Evolutionary conservation across 2,888 invertebrate genomes (phyloP), one percentile per base, ranked within the genome.

Genomic region (Physocephala rufipes): DNA sequence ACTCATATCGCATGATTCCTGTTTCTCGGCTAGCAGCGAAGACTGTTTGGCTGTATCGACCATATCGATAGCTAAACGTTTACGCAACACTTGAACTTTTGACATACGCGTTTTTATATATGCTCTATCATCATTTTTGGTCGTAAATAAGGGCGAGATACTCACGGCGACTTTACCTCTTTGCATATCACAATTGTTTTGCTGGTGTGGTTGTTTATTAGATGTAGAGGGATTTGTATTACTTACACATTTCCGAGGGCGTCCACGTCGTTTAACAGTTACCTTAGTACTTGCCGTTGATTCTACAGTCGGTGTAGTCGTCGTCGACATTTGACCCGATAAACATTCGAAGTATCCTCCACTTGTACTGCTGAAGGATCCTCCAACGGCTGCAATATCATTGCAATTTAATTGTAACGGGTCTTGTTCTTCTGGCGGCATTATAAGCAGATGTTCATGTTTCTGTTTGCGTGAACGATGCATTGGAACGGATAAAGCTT

Each of bases 191-290:
- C 16, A n/a, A 26, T 19, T 36, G 4, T 49, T 19, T 21, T 30
- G 55, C 36, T 28, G 63, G 4, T 59, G 67, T 68, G 36, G 43
- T 4, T 28, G 59, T 51, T 51, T 9, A 26, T 47, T 7, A 30
- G 58, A 2, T 13, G 71, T n/a, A n/a, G 45, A 16, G 45, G 36
- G 53, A 4, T 36, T 51, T n/a, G 13, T 85, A 16, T 19, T 21
- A 12, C 47, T 51, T 19, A 43, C 36, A 15, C 81, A 79, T 77
- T 88, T 87, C 69, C 87, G 82, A 0, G 89, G 88, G 36, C 89
- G 79, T 3, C 89, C 89, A n/a, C 89, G 84, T 74, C 86, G 78
- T 61, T 71, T 77, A 19, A 70, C 63, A 36, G 53, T 68, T 43
- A 61, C 49, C 16, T 66, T 55, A 15, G 36, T 58, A 1, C 75